These are phyloP conservation scores for Penaeus monodon DNA, from an alignment of 2,888 invertebrate genomes.

Conservation along the genomic window DNA sequence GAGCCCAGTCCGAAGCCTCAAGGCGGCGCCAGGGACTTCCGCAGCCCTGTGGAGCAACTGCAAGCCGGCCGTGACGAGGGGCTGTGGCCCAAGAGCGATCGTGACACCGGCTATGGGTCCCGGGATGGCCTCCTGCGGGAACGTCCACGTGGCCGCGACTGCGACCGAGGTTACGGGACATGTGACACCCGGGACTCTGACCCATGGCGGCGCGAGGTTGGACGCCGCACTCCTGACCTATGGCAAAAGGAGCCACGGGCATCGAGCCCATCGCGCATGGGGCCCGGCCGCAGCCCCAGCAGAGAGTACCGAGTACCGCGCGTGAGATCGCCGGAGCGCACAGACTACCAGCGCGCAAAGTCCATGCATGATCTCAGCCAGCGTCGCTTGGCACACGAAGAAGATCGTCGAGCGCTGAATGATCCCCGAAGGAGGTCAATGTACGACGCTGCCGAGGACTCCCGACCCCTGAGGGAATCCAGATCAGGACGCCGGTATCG, in stretches of 20 bases:
- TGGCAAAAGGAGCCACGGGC: constrained; percentile 47
- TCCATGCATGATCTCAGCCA: constrained; percentile 63
- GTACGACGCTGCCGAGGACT: constrained; percentile 55
- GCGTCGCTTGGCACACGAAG: constrained; percentile 22
- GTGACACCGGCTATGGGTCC: constrained; percentile 62
- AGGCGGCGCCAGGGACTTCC: constrained; percentile 2
- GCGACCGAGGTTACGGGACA: constrained; percentile 56
- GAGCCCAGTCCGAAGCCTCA: constrained; percentile 18
- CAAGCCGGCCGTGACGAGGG: constrained; percentile 46
- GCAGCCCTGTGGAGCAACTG: constrained; percentile 17
- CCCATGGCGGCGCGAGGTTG: constrained; percentile 42
- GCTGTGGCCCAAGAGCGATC: constrained; percentile 56
- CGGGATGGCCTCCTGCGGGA: constrained; percentile 55
- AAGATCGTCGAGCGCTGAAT: constrained; percentile 18
- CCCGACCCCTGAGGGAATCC: constrained; percentile 32
- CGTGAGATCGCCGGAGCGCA: constrained; percentile 55
- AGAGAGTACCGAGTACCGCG: constrained; percentile 52
- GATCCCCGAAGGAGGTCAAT: constrained; percentile 60
- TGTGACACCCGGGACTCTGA: constrained; percentile 57
- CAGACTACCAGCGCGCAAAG: constrained; percentile 62
- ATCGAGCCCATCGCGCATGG: constrained; percentile 28
- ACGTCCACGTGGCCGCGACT: constrained; percentile 40
- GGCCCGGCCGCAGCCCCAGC: constrained; percentile 29
- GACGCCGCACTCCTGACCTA: constrained; percentile 47
- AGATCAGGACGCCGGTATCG: constrained; percentile 40